These are phyloP conservation scores for Jacana jacana DNA, from an alignment of 2,113 vertebrate genomes.

Conservation along the genomic window DNA sequence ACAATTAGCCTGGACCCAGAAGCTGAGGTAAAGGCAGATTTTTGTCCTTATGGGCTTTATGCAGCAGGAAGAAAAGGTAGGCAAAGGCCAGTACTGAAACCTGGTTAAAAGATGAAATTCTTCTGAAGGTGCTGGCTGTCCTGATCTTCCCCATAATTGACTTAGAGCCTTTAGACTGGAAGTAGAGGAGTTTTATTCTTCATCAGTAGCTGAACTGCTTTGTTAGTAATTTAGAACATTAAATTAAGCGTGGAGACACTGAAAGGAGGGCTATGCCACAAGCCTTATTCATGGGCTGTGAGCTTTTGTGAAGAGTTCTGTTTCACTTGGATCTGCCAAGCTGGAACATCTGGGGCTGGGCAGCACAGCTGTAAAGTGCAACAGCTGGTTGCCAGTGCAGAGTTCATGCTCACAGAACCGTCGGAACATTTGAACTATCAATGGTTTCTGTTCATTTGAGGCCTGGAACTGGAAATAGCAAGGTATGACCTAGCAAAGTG, in stretches of 20 bases:
- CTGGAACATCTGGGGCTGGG: not conserved
- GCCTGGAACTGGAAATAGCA: not conserved
- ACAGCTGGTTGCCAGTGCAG: not conserved
- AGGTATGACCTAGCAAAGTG: not conserved
- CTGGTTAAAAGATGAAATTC: not conserved
- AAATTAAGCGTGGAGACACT: not conserved
- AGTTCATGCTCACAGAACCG: not conserved
- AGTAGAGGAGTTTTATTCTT: not conserved
- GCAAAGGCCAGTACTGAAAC: slow-evolving; percentile 2
- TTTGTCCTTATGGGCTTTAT: not conserved
- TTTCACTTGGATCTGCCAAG: not conserved
- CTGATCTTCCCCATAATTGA: not conserved
- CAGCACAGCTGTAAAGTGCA: not conserved
- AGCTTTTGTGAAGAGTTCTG: not conserved
- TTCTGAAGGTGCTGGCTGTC: not conserved
- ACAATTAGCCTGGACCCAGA: slow-evolving; percentile 93
- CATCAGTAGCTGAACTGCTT: not conserved
- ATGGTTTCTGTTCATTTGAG: not conserved
- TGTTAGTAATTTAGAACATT: not conserved
- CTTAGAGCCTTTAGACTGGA: not conserved
- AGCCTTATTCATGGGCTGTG: accelerated
- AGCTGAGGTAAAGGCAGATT: slow-evolving; percentile 85
- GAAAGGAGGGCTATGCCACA: not conserved
- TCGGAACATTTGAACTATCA: not conserved
- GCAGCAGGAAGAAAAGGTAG: not conserved